Percentiles rank a stretch among this genome's conserved stretches.
Conservation (phyloP, 2,113 vertebrate species). For the Climacteris rufus region DNA sequence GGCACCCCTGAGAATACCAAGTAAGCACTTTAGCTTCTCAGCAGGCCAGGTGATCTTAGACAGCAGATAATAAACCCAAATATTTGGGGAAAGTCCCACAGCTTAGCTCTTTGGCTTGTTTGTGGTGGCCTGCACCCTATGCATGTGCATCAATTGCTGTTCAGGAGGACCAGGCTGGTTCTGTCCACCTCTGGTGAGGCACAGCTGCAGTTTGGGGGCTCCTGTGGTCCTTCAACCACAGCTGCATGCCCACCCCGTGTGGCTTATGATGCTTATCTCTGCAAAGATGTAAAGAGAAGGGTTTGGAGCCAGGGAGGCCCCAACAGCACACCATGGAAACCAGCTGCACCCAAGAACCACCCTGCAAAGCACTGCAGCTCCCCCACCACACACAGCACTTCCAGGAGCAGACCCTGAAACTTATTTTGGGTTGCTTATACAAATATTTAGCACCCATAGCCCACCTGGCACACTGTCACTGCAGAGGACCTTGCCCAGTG, state of each 20-base stretch:
- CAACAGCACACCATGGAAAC: accelerated
- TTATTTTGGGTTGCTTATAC: neutral
- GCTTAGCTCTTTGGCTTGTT: neutral
- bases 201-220: neutral
- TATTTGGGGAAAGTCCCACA: neutral
- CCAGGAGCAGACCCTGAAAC: neutral
- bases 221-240: neutral
- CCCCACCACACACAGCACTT: neutral
- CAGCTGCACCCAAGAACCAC: neutral
- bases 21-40: neutral
- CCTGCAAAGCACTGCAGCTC: neutral
- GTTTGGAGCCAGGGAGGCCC: neutral
- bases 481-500: neutral
- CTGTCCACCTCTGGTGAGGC: accelerated
- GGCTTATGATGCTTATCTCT: neutral
- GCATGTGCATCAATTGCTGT: accelerated
- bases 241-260: accelerated
- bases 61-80: neutral
- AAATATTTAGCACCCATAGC: neutral
- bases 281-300: neutral
- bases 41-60: neutral
- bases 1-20: neutral
- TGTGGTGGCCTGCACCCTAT: accelerated
- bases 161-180: neutral
- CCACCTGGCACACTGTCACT: neutral